Base-by-base conservation (phyloP, 2,113 vertebrate genomes). In the Callospermophilus lateralis region DNA sequence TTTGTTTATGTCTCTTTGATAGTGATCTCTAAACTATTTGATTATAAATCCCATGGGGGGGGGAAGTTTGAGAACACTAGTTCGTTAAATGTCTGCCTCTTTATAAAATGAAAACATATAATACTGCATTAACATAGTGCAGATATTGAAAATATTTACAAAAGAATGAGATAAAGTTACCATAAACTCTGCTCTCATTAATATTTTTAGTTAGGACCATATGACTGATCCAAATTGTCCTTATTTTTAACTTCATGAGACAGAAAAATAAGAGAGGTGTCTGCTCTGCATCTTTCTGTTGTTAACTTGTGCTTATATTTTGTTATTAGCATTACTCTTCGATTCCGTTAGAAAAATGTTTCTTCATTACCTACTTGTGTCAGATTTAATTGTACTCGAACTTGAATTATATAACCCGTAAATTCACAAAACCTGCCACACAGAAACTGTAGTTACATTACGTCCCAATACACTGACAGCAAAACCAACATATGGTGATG, bases 211-310 rank as follows among this genome's bases (percentile, higher is more conserved):
- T 88, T 97, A 72, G 32, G 61, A 48, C 55, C 87, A 7, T 79
- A 78, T 45, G 42, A 89, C 20, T 89, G 37, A 55, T 32, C 68
- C 73, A 68, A 84, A 74, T 37, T 55, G 53, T 65, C 67, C 73
- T 96, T 84, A 84, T 90, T 92, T 97, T 96, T 84, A 84, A 84
- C 72, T 53, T 73, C 78, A 34, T 16, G 61, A 84, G 80, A n/a
- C n/a, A 63, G 55, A 78, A 39, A 37, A 84, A 13, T 22, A 37
- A 22, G n/a, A 74, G 45, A 58, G 28, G 48, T 72, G 13, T 70
- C 51, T 77, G 48, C 10, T 42, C 37, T 39, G n/a, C n/a, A 1
- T 45, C 45, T 20, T 76, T 26, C 37, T 61, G 4, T 28, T 93
- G 28, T 89, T 90, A 26, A 34, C 11, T 61, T 67, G 51, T 2